Conservation (phyloP, 1,140 invertebrate genomes). For the Euwallacea fornicatus region DNA sequence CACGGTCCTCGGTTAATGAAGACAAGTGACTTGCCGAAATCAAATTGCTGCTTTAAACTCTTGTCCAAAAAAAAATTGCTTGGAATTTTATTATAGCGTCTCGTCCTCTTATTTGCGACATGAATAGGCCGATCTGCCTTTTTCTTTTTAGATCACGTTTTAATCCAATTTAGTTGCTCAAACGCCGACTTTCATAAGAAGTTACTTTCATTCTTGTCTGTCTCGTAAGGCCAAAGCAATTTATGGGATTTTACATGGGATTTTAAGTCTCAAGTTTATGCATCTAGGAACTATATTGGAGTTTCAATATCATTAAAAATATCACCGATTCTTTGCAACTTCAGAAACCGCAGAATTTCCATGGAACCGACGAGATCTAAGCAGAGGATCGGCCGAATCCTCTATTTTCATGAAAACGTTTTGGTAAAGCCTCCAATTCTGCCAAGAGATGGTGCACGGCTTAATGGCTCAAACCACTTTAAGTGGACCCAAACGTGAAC, state of each 20-base stretch:
- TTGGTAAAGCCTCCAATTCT: too few relatives aligned
- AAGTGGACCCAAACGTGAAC: background rate
- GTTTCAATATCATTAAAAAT: too few relatives aligned
- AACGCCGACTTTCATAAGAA: slow-evolving; percentile 2
- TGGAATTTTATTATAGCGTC: background rate
- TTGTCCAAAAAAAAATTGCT: background rate
- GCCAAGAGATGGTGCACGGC: too few relatives aligned
- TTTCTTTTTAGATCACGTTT: background rate
- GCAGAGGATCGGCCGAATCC: too few relatives aligned
- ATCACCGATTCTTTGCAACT: too few relatives aligned
- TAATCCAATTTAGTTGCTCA: slow-evolving; percentile 4
- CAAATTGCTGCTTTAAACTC: background rate
- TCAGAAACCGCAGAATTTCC: too few relatives aligned
- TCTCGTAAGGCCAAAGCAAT: too few relatives aligned
- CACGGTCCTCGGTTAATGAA: background rate
- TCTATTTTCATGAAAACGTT: too few relatives aligned
- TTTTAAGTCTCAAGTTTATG: too few relatives aligned
- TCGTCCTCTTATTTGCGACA: background rate
- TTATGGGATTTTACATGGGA: too few relatives aligned
- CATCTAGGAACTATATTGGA: too few relatives aligned
- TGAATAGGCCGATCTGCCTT: background rate
- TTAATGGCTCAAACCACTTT: background rate
- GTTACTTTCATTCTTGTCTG: background rate
- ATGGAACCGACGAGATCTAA: too few relatives aligned
- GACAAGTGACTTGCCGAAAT: slow-evolving; percentile 1